These are phyloP conservation scores for cat (Felis catus) DNA, from an alignment of 2,113 vertebrate species.

Conservation along the genomic window DNA sequence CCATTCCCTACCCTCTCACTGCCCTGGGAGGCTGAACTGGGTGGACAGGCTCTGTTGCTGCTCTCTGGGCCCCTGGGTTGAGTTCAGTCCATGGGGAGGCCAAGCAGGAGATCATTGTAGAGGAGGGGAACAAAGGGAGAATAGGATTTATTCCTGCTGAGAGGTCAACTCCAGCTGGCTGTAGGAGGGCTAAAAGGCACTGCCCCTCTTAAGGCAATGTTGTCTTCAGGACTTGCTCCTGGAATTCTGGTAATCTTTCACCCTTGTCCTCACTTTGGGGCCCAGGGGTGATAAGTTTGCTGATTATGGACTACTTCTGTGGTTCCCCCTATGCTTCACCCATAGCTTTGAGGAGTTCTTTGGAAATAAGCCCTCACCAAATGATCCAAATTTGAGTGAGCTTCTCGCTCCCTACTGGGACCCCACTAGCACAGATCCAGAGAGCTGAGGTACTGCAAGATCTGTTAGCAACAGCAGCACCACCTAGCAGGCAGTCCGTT, in stretches of 20 bases:
- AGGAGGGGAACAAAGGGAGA: not conserved
- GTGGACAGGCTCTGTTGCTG: not conserved
- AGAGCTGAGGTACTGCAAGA: not conserved
- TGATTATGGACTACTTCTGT: not conserved
- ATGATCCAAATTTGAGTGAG: not conserved
- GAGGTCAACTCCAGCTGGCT: not conserved
- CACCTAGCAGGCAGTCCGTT: not conserved
- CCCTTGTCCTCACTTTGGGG: not conserved
- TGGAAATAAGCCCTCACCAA: not conserved
- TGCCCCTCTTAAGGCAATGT: not conserved
- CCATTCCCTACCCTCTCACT: not conserved
- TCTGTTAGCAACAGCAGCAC: not conserved
- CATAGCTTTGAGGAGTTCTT: not conserved
- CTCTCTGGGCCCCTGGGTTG: not conserved
- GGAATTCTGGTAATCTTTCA: not conserved
- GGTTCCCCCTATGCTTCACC: not conserved
- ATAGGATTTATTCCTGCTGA: not conserved
- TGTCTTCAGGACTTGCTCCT: not conserved
- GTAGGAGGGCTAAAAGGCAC: not conserved
- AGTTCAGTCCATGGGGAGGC: not conserved
- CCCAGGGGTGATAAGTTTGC: not conserved
- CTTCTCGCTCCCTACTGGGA: not conserved
- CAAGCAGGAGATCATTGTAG: not conserved
- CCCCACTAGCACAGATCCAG: rapidly evolving
- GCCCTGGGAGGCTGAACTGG: not conserved